phyloP scores from a whole-genome alignment of 2,113 vertebrate species.

The Antechinus flavipes region DNA sequence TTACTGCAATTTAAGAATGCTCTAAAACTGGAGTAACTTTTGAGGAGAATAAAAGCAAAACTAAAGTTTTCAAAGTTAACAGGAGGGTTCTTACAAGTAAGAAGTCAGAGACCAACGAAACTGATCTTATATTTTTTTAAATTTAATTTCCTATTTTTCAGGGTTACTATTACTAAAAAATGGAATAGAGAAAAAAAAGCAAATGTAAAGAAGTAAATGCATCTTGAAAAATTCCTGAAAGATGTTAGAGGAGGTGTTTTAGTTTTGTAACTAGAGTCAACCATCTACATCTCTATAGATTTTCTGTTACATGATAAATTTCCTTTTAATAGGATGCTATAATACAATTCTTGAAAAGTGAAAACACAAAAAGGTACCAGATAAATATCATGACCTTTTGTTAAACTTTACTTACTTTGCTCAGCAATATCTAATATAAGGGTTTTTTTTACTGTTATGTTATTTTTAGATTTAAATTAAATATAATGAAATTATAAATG shows the following conservation, averaged over 20 bases:
- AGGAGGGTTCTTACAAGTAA: conserved; percentile 2
- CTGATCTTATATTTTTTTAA: neutral
- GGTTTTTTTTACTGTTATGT: neutral
- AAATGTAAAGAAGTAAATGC: neutral
- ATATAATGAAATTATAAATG: rapidly evolving
- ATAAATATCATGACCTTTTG: neutral
- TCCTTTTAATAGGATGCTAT: neutral
- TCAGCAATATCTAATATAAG: neutral
- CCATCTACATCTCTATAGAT: neutral
- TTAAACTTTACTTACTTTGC: neutral
- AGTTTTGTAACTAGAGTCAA: neutral
- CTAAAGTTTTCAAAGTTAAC: conserved; percentile 34
- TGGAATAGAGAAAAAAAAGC: conserved; percentile 27
- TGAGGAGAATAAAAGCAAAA: conserved; percentile 42
- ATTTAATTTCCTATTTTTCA: neutral
- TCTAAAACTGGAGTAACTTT: conserved; percentile 48
- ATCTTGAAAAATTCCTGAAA: conserved; percentile 24
- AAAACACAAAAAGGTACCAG: neutral
- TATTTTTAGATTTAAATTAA: rapidly evolving
- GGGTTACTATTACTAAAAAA: neutral
- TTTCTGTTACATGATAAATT: neutral
- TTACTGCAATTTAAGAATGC: conserved; percentile 23
- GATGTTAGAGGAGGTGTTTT: conserved; percentile 11
- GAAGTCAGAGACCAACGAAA: conserved; percentile 37
- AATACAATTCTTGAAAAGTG: conserved; percentile 34